Base-by-base conservation (phyloP, 2,113 vertebrate species). In the Dasypus novemcinctus region DNA sequence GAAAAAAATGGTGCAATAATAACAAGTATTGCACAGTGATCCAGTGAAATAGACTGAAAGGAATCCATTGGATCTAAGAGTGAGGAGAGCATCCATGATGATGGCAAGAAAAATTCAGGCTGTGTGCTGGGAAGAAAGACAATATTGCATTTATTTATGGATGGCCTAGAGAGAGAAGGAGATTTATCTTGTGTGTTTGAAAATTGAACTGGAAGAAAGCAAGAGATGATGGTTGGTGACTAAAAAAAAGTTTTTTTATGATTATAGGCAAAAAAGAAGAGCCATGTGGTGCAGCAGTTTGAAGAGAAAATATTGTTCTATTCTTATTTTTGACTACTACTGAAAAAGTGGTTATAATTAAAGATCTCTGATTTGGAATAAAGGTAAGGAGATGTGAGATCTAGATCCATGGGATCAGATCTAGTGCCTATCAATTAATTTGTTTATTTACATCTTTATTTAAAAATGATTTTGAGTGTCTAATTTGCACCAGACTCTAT, bases 141-240 rank as follows among this genome's bases (percentile, higher is more conserved):
- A 2, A 14, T 2, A 0, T 8, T 14, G 11, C 52, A 59, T 54
- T n/a, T 52, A 15, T 61, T 69, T n/a, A 1, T 61, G 15, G 52
- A 69, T 29, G 6, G n/a, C n/a, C 13, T n/a, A 15, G 10, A 12
- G 15, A 57, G 36, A 17, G 7, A 25, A 33, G 27, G 6, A 8
- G 52, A 21, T 33, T 33, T 10, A 20, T 33, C n/a, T 29, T 23
- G 18, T 33, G 52, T 41, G 11, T 18, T 17, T 23, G 7, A 8
- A 23, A 17, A 10, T 41, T 25, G 27, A 59, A 59, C 8, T 14
- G 12, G 36, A 43, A 43, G 61, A 36, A 33, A 18, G 15, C 10
- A 27, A 9, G 5, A 57, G 46, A 78, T 64, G 29, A 3, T 25
- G 31, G 25, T 36, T 59, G 38, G 31, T n/a, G 69, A 36, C 10